Base-by-base conservation (phyloP, 1,140 invertebrate species). In the Magallana angulata region DNA sequence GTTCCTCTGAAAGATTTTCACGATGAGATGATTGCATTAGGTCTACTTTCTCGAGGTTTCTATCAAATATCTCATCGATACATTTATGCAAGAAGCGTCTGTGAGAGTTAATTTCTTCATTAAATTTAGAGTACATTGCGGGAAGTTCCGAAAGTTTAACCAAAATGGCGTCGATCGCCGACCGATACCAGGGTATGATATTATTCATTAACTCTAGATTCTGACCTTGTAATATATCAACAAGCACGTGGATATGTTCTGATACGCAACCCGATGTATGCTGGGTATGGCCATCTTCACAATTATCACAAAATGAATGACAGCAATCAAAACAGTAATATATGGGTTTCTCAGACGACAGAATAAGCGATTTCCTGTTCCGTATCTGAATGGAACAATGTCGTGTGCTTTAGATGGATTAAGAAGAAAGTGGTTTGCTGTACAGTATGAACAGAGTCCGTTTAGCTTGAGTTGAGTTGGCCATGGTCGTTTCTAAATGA, bases 291-390 rank as follows among this genome's bases (percentile, higher is more conserved):
- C 0, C 24, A 12, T 9, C 24, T 30, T 76, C 68, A 36, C 68
- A 76, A 11, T 12, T 11, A 9, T 11, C 24, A 76, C 68, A 76
- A 12, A 76, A 76, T 3, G 68, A 3, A 11, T 18, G 48, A 30
- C 36, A 14, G 36, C 68, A 76, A 76, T 76, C 24, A 76, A 12
- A 76, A 24, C 68, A 76, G 24, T 76, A 76, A 76, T 30, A 76
- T 30, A 30, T 30, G 11, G 68, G 68, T 36, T 76, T 30, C 24
- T 76, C 68, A 30, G 14, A 4, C 7, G 68, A 76, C 68, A 76
- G 8, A 76, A 4, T 12, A 8, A 1, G 14, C 18, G 68, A 24
- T 30, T 14, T 76, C 68, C 30, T 9, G 24, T 76, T 76, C 30
- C 24, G 68, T 76, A 76, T 30, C 36, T 76, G 18, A 30, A 76